Conservation (phyloP, 2,888 invertebrate genomes). For the Megalurothrips usitatus region DNA sequence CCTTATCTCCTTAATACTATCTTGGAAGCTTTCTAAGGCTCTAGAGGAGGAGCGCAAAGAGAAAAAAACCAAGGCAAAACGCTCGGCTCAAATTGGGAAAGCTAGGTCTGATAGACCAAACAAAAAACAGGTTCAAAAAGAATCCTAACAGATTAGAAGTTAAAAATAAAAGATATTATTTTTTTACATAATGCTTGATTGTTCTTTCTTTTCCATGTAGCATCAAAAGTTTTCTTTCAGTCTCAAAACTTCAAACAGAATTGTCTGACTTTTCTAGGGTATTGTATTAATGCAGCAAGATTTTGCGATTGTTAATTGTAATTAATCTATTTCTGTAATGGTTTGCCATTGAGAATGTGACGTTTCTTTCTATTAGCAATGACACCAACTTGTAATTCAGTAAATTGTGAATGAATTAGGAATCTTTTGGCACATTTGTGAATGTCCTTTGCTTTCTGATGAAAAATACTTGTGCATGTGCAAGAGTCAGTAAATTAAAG, state of each 20-base stretch:
- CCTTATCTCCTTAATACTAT: constrained; percentile 50
- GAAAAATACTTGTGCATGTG: background rate
- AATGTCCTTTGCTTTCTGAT: background rate
- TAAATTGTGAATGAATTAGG: no score
- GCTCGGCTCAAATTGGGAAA: constrained; percentile 40
- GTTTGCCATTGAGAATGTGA: no score
- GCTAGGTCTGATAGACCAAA: background rate
- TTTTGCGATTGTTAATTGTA: no score
- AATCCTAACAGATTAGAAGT: background rate
- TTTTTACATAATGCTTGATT: background rate
- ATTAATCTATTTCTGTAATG: no score
- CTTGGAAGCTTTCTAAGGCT: constrained; percentile 52
- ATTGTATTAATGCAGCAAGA: no score
- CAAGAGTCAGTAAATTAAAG: background rate
- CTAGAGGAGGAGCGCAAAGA: constrained; percentile 52
- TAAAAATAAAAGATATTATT: background rate
- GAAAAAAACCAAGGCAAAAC: constrained; percentile 42
- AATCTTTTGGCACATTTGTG: no score
- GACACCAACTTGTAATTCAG: no score
- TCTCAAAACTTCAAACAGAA: background rate
- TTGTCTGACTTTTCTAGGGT: background rate
- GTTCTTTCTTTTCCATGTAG: background rate
- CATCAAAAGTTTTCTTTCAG: background rate
- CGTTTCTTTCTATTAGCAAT: no score
- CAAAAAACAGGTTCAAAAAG: background rate